Percentiles rank a stretch among this genome's conserved stretches.
These are phyloP conservation scores for Cyclophora punctaria DNA, from an alignment of 2,888 invertebrate species.

Conservation along the genomic window DNA sequence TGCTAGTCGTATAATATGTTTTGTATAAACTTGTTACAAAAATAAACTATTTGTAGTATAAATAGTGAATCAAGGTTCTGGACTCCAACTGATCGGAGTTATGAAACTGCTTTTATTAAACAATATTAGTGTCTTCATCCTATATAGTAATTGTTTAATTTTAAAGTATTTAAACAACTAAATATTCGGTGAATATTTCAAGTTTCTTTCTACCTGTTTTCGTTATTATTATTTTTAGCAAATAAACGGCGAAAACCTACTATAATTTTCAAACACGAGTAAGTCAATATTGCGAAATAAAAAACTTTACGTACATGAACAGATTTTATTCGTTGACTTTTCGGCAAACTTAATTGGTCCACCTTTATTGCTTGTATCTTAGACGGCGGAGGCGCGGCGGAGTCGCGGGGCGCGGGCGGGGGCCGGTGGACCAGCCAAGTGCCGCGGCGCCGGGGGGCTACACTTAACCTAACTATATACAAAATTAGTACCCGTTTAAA, in stretches of 20 bases:
- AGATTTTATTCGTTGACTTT: slow-evolving; percentile 70
- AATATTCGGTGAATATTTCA: neutral
- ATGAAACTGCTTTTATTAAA: too few relatives aligned
- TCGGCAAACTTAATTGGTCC: slow-evolving; percentile 70
- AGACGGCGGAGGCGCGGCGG: slow-evolving; percentile 20
- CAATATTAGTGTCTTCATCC: too few relatives aligned
- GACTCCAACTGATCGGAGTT: too few relatives aligned
- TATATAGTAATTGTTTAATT: too few relatives aligned
- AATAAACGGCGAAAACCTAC: neutral
- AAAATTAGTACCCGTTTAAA: slow-evolving; percentile 66
- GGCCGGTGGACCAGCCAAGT: slow-evolving; percentile 63
- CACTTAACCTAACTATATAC: slow-evolving; percentile 68
- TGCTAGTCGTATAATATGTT: too few relatives aligned
- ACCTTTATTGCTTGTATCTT: slow-evolving; percentile 66
- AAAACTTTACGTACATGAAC: slow-evolving; percentile 51
- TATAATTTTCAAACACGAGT: neutral
- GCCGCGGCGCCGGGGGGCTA: slow-evolving; percentile 47
- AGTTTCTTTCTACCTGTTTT: neutral
- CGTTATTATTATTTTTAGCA: neutral
- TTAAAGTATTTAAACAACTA: too few relatives aligned
- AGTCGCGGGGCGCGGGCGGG: slow-evolving; percentile 10
- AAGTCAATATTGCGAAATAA: slow-evolving; percentile 19
- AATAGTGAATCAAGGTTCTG: too few relatives aligned
- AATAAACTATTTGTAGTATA: too few relatives aligned
- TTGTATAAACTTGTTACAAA: too few relatives aligned